These are phyloP conservation scores for Gobius niger DNA, from an alignment of 2,113 vertebrate species.

Conservation along the genomic window DNA sequence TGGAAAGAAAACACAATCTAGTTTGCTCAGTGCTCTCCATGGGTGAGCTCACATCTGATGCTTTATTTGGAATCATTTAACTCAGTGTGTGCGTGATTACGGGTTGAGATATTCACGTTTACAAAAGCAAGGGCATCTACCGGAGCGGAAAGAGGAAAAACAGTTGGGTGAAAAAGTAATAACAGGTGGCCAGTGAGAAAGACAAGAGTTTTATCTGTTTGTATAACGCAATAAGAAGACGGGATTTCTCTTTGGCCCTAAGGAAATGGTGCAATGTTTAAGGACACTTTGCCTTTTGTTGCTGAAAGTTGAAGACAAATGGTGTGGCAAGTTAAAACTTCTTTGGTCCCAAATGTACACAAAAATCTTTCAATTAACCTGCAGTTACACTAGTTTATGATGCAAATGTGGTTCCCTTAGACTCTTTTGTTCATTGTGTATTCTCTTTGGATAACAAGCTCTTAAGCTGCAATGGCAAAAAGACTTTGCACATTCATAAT, in stretches of 20 bases:
- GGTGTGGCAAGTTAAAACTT: constrained; percentile 8
- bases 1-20: constrained; percentile 19
- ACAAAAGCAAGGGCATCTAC: constrained; percentile 7
- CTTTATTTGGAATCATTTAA: constrained; percentile 18
- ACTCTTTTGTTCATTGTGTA: constrained; percentile 41
- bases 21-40: constrained; percentile 21
- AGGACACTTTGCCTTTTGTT: not conserved
- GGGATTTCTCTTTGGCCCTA: constrained; percentile 1
- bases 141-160: constrained; percentile 17
- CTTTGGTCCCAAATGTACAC: not conserved
- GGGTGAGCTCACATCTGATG: constrained; percentile 25
- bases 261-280: constrained; percentile 10
- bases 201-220: not conserved
- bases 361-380: constrained; percentile 35
- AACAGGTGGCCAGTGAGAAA: constrained; percentile 6
- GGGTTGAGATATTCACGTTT: constrained; percentile 13
- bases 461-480: constrained; percentile 24
- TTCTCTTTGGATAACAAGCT: constrained; percentile 30
- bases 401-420: constrained; percentile 37
- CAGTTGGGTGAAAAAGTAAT: not conserved
- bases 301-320: not conserved
- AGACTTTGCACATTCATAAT: constrained; percentile 7
- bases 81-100: constrained; percentile 15
- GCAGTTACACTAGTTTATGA: constrained; percentile 38
- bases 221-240: not conserved